Evolutionary conservation across 2,113 vertebrate species (phyloP), one percentile per base, ranked within the genome.

Genomic region (Strigops habroptila): DNA sequence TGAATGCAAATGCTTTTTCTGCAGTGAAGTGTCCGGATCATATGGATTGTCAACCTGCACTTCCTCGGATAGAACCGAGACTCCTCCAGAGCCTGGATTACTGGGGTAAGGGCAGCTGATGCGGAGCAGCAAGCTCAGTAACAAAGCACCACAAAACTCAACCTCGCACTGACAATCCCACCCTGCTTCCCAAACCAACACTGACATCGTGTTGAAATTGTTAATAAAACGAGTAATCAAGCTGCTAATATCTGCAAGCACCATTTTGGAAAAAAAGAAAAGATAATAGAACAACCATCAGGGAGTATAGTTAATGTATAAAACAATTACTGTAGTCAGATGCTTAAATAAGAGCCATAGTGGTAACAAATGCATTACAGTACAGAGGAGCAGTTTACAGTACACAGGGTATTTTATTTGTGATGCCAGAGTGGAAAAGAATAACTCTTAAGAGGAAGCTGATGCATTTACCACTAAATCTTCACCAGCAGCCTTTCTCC

Each of bases 271-370:
- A 27, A n/a, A 37, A 48, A 59, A 84, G 37, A 23, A 28, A 30
- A 80, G 71, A 73, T 88, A 88, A 95, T 57, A 37, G 76, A 82
- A 59, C 59, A 90, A 90, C 64, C 93, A 94, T 94, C 75, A 59
- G 96, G 96, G 88, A 97, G 84, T 51, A n/a, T 5, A 30, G 92
- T 85, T 95, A 88, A 95, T 91, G 91, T 70, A 88, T 76, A 81
- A 86, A 92, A 94, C 95, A 94, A 96, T 95, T 95, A 90, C 48
- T 37, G 67, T 53, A 86, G 92, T 68, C 75, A 87, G 90, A 94
- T 92, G 92, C 68, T 97, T 95, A 97, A 96, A 48, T 87, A 94
- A 95, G 88, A 96, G 75, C 81, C 71, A 67, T 44, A 3, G 92
- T 69, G 80, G 60, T 60, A 89, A 77, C 52, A 39, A 88, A 83